Percentiles rank a stretch among this genome's conserved stretches.
These are phyloP conservation scores for Desmodus rotundus DNA, from an alignment of 2,113 vertebrate genomes.

Conservation along the genomic window DNA sequence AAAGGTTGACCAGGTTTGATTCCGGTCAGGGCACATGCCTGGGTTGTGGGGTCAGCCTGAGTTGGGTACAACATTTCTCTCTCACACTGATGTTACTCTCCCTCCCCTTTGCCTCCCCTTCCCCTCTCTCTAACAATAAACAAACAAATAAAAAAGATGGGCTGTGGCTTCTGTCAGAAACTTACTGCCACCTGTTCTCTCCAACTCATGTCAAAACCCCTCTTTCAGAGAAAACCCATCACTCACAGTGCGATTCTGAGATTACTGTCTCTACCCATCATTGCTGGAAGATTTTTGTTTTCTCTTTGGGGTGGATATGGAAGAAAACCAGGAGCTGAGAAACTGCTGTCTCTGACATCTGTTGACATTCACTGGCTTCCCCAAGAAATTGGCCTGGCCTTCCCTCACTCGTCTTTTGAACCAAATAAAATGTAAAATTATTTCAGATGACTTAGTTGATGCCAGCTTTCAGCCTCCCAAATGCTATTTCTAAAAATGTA, in stretches of 20 bases:
- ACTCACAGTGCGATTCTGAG: not conserved
- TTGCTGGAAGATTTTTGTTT: not conserved
- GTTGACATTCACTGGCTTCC: not conserved
- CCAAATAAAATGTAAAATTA: slow-evolving; percentile 50
- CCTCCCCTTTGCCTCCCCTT: too few species aligned
- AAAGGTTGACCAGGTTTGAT: too few species aligned
- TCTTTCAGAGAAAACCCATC: not conserved
- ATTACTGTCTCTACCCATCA: not conserved
- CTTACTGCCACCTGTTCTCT: not conserved
- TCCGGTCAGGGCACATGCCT: too few species aligned
- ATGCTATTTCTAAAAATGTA: slow-evolving; percentile 64
- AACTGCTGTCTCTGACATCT: not conserved
- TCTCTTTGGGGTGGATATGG: not conserved
- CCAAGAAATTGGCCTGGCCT: not conserved
- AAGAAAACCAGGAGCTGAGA: not conserved
- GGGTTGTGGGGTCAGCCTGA: too few species aligned
- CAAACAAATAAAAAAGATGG: too few species aligned
- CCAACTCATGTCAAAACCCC: not conserved
- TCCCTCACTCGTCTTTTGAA: slow-evolving; percentile 29
- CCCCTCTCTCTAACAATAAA: too few species aligned
- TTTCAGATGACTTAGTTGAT: slow-evolving; percentile 53
- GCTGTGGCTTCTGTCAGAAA: not conserved
- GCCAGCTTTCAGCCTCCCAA: slow-evolving; percentile 57
- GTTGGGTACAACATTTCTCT: too few species aligned
- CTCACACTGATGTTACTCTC: too few species aligned